phyloP scores from a whole-genome alignment of 2,888 invertebrate genomes.

The Xanthorhoe designata region DNA sequence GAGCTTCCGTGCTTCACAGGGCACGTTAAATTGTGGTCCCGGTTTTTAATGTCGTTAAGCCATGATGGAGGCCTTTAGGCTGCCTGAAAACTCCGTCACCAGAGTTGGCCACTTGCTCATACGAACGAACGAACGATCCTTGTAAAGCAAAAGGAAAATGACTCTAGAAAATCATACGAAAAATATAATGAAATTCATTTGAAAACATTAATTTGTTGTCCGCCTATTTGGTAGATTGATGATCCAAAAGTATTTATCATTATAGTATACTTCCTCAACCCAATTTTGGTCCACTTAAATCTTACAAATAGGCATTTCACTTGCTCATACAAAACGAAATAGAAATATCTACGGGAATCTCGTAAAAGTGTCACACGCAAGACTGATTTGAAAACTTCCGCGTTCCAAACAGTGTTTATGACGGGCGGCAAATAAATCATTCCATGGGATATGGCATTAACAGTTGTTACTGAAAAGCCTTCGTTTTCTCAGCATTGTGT shows the following conservation, averaged over 20 bases:
- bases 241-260: not conserved
- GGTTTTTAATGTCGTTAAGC: no score
- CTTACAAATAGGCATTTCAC: conserved; percentile 16
- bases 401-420: conserved; percentile 32
- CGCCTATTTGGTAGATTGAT: no score
- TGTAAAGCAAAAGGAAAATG: no score
- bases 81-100: no score
- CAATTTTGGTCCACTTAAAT: not conserved
- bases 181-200: no score
- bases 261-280: not conserved
- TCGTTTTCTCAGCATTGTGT: not conserved
- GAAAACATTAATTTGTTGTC: no score
- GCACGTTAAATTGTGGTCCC: no score
- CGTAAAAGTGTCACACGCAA: conserved; percentile 50
- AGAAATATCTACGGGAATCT: conserved; percentile 45
- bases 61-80: no score
- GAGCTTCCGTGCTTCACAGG: no score
- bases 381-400: conserved; percentile 53
- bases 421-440: conserved; percentile 30
- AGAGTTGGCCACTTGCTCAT: no score
- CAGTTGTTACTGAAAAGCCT: conserved; percentile 17
- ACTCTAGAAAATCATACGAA: no score
- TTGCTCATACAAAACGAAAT: conserved; percentile 33
- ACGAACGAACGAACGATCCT: no score
- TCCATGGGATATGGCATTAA: conserved; percentile 7